phyloP scores from a whole-genome alignment of 2,113 vertebrate species.

The human region GRCh38 chr1:87939001-87939500 shows the following conservation, averaged over 20 bases:
- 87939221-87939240: not conserved
- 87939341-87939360: not conserved
- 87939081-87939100: conserved; percentile 49
- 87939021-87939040: conserved; percentile 67
- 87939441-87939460: not conserved
- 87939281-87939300: conserved; percentile 21
- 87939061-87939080: conserved; percentile 70
- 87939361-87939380: not conserved
- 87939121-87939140: not conserved
- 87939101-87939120: not conserved
- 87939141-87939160: not conserved
- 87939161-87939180: not conserved
- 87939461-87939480: not conserved
- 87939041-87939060: conserved; percentile 66
- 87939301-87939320: not conserved
- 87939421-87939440: not conserved
- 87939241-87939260: not conserved
- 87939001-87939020: conserved; percentile 60
- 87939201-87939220: not conserved
- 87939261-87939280: not conserved
- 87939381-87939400: not conserved
- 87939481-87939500: conserved; percentile 8
- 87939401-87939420: not conserved
- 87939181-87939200: not conserved
- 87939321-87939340: not conserved